These are phyloP conservation scores for Papilio gigon DNA, from an alignment of 2,888 invertebrate genomes.

Conservation along the genomic window DNA sequence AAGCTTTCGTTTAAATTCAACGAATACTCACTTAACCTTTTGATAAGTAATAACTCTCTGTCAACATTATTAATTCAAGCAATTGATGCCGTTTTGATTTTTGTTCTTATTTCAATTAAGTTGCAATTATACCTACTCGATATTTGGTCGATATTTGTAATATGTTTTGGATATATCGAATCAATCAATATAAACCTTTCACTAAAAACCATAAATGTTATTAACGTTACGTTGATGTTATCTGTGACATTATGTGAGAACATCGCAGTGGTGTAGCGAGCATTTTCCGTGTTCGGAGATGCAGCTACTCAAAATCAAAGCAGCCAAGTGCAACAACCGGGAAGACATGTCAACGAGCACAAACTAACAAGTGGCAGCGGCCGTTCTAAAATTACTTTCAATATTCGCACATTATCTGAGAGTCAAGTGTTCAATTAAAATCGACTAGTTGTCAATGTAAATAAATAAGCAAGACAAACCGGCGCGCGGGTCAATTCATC, in stretches of 20 bases:
- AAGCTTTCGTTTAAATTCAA: not conserved
- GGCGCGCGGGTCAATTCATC: constrained; percentile 33
- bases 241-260: not conserved
- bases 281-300: not conserved
- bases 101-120: not conserved
- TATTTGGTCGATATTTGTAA: no score
- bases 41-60: not conserved
- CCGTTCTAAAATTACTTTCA: constrained; percentile 32
- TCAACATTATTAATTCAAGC: not conserved
- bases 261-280: not conserved
- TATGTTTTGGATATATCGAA: no score
- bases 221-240: no score
- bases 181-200: no score
- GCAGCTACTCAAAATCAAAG: not conserved
- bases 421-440: constrained; percentile 41
- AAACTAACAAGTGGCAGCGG: constrained; percentile 4
- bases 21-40: not conserved
- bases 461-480: constrained; percentile 37
- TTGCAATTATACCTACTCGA: not conserved
- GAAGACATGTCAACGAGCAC: constrained; percentile 12
- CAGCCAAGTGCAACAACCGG: constrained; percentile 10
- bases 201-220: no score
- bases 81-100: not conserved
- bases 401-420: constrained; percentile 40
- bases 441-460: constrained; percentile 40